phyloP scores from a whole-genome alignment of 2,113 vertebrate species.

The Channa maculata region DNA sequence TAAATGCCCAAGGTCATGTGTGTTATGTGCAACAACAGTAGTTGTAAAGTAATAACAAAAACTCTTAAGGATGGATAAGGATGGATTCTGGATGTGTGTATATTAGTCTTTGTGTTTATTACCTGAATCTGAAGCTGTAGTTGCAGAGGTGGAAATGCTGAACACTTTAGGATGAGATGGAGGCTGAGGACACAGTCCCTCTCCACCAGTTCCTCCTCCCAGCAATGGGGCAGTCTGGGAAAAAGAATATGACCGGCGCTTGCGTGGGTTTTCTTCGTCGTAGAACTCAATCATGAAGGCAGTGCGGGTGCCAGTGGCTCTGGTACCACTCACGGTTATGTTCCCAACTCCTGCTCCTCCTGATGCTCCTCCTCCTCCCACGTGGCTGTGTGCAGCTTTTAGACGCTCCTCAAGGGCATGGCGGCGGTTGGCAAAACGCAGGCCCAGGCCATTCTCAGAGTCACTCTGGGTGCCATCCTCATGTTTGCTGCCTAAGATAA shows the following conservation, averaged over 20 bases:
- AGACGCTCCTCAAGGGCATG: conserved; percentile 91
- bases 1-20: too few relatives aligned
- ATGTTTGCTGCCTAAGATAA: conserved; percentile 92
- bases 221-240: conserved; percentile 88
- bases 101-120: conserved; percentile 1
- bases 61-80: too few relatives aligned
- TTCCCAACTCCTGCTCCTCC: conserved; percentile 41
- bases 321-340: conserved; percentile 62
- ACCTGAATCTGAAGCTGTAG: conserved; percentile 72
- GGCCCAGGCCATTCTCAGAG: conserved; percentile 92
- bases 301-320: conserved; percentile 81
- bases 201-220: conserved; percentile 78
- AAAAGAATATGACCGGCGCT: conserved; percentile 94
- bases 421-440: conserved; percentile 88
- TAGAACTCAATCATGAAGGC: conserved; percentile 96
- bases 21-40: too few relatives aligned
- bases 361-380: conserved; percentile 61
- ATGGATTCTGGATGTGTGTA: too few relatives aligned
- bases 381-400: conserved; percentile 82
- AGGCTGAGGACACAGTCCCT: conserved; percentile 87
- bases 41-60: too few relatives aligned
- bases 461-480: conserved; percentile 98
- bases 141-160: conserved; percentile 78
- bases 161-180: conserved; percentile 86
- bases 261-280: conserved; percentile 92